phyloP scores from a whole-genome alignment of 2,797 vertebrate species.

The Phrynocephalus guinanensis region DNA sequence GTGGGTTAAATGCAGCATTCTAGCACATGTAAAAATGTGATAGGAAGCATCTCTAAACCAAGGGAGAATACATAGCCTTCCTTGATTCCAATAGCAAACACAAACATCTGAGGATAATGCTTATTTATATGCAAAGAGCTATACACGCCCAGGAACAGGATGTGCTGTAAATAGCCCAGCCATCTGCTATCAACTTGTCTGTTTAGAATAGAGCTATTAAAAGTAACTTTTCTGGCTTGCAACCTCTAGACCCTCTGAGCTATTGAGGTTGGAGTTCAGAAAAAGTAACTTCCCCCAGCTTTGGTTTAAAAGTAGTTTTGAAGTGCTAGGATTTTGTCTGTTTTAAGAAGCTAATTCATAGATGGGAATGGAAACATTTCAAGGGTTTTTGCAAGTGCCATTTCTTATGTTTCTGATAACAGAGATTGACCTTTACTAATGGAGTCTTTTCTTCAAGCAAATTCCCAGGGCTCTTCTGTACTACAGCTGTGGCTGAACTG shows the following conservation, averaged over 20 bases:
- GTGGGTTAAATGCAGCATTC: not conserved
- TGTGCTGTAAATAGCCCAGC: not conserved
- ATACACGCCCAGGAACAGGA: not conserved
- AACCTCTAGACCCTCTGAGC: too few species aligned
- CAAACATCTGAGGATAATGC: not conserved
- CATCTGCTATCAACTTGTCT: not conserved
- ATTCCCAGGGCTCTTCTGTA: slow-evolving; percentile 15
- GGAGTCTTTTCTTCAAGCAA: slow-evolving; percentile 39
- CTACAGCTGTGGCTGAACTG: slow-evolving; percentile 49
- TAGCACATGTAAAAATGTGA: not conserved
- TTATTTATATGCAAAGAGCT: slow-evolving; percentile 1
- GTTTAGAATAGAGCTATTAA: not conserved
- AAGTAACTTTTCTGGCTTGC: too few species aligned
- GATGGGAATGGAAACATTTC: slow-evolving; percentile 42
- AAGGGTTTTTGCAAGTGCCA: slow-evolving; percentile 32
- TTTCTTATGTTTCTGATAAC: slow-evolving; percentile 46
- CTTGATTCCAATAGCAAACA: not conserved
- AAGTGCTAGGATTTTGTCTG: not conserved
- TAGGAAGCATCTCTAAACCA: not conserved
- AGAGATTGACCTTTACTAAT: slow-evolving; percentile 54
- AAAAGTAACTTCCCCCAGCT: too few species aligned
- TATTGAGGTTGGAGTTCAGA: too few species aligned
- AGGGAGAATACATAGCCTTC: not conserved
- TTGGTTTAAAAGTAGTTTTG: slow-evolving; percentile 1
- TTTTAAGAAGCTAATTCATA: slow-evolving; percentile 35